Evolutionary conservation across 2,888 invertebrate species (phyloP).

Genomic region (Athalia cordata): DNA sequence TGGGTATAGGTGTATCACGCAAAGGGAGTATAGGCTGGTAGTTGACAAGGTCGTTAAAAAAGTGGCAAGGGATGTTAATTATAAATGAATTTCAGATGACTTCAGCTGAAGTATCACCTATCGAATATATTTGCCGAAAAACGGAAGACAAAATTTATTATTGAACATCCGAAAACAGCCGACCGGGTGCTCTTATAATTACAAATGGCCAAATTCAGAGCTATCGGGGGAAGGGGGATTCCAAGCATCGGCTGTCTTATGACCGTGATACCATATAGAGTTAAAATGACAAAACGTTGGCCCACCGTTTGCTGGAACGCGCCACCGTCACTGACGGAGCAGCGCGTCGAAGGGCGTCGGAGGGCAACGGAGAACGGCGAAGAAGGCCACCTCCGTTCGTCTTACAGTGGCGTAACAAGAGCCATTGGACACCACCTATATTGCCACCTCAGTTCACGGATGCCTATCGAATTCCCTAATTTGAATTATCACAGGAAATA

Average conservation of each 20-base stretch:
- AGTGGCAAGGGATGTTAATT: slow-evolving; percentile 42
- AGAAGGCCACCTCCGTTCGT: slow-evolving; percentile 39
- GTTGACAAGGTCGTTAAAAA: not conserved
- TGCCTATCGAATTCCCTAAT: slow-evolving; percentile 7
- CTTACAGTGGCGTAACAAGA: slow-evolving; percentile 32
- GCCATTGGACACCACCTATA: slow-evolving; percentile 28
- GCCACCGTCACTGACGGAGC: slow-evolving; percentile 41
- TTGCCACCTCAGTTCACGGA: slow-evolving; percentile 13
- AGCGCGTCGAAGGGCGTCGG: slow-evolving; percentile 36
- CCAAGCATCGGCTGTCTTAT: slow-evolving; percentile 27
- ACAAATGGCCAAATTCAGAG: not conserved
- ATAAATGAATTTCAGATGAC: slow-evolving; percentile 7
- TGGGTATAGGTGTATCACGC: slow-evolving; percentile 28
- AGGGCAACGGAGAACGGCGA: slow-evolving; percentile 36
- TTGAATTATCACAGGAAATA: not conserved
- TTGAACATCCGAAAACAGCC: slow-evolving; percentile 18
- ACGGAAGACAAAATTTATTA: not conserved
- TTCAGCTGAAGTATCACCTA: too few relatives aligned
- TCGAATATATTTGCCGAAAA: too few relatives aligned
- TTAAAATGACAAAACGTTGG: slow-evolving; percentile 51
- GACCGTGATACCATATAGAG: slow-evolving; percentile 16
- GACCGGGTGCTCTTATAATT: not conserved
- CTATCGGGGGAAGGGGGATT: not conserved
- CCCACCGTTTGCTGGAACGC: slow-evolving; percentile 35
- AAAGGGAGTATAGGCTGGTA: not conserved